Evolutionary conservation across 2,888 invertebrate species (phyloP).

Genomic region (Mythimna vitellina): DNA sequence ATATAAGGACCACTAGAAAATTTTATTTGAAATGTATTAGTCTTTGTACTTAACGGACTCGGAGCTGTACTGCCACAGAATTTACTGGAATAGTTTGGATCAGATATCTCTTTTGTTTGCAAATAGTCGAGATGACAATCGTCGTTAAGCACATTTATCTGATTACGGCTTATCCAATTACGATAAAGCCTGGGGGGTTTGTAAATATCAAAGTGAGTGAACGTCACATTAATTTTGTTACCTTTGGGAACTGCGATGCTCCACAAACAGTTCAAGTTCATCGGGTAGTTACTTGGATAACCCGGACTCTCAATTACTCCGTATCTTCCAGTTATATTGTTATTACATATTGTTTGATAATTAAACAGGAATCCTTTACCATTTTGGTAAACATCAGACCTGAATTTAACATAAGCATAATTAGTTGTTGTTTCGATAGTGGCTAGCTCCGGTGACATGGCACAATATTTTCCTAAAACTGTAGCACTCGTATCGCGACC

Average conservation of each 20-base stretch:
- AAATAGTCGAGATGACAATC: conserved; percentile 91
- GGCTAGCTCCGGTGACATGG: conserved; percentile 77
- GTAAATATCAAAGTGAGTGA: conserved; percentile 93
- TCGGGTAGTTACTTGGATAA: conserved; percentile 93
- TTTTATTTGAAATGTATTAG: conserved; percentile 91
- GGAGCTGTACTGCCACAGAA: conserved; percentile 88
- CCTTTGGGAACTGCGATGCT: conserved; percentile 93
- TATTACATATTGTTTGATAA: conserved; percentile 94
- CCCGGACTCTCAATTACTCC: conserved; percentile 97
- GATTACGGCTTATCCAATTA: conserved; percentile 36
- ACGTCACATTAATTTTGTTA: conserved; percentile 95
- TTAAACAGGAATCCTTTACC: conserved; percentile 95
- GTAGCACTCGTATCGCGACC: conserved; percentile 90
- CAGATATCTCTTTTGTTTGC: conserved; percentile 86
- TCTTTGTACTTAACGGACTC: conserved; percentile 88
- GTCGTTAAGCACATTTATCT: background rate
- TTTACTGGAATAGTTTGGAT: conserved; percentile 78
- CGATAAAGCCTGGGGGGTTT: conserved; percentile 42
- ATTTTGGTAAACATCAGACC: conserved; percentile 91
- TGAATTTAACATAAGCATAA: conserved; percentile 93
- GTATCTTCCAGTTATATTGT: conserved; percentile 91
- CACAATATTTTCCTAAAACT: conserved; percentile 92
- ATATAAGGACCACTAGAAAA: conserved; percentile 92
- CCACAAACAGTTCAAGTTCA: conserved; percentile 94
- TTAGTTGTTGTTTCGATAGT: conserved; percentile 91